Base-by-base conservation (phyloP, 2,888 invertebrate species). In the Platypus cylindrus region DNA sequence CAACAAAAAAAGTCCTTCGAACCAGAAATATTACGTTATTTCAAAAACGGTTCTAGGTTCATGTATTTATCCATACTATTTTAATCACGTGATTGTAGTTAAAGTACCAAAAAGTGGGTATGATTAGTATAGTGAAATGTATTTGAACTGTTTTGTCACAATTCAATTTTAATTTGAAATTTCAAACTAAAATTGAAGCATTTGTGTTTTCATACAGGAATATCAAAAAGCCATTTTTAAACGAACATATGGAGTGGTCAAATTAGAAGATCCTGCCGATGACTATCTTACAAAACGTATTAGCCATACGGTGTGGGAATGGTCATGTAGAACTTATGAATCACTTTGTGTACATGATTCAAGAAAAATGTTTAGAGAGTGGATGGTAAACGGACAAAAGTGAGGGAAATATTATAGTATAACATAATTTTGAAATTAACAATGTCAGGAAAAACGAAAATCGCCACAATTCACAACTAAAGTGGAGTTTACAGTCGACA, bases 301-400 rank as follows among this genome's bases (percentile, higher is more conserved):
- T 23, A 61, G 75, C 33, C 63, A 64, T 56, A 60, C 69, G 29
- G 58, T 76, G 1, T 63, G 72, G 48, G 55, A 60, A 9, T 71
- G 71, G 67, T 67, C 74, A 1, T 78, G 71, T 44, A 59, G 59
- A 40, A 66, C 64, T 46, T 58, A 64, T 24, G 65, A 66, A 35
- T 65, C 66, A 41, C 59, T 62, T 36, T 71, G 71, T 47, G 63
- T 64, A 2, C 64, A 63, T 42, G 53, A 58, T 11, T 64, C 70
- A 0, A 63, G 65, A 38, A 43, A 56, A 15, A 54, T 58, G 36
- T 71, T 64, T 52, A 59, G 69, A 17, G 57, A 63, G 24, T 70
- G 68, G 68, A 69, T 70, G 66, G 42, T 43, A 9, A 40, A 40
- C 9, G 42, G 45, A 8, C 44, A 28, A 40, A 38, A 33, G 53